Evolutionary conservation across 2,113 vertebrate species (phyloP).

Genomic region (Elephas maximus): DNA sequence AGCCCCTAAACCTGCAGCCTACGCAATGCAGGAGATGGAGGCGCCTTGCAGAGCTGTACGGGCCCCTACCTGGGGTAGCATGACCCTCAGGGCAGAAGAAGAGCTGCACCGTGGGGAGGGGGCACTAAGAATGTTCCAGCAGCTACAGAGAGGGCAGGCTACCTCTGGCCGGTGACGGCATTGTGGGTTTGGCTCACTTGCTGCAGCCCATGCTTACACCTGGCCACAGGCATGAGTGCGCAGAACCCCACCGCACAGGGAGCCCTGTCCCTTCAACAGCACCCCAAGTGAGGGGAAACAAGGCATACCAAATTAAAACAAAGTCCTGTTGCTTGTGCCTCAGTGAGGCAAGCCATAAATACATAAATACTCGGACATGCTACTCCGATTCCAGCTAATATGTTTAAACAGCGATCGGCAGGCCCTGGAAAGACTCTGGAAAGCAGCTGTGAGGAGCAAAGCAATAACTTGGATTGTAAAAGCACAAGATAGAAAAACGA

Average conservation of each 20-base stretch:
- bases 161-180: not conserved
- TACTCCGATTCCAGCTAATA: slow-evolving; percentile 1
- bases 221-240: rapidly evolving
- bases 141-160: not conserved
- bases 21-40: not conserved
- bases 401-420: not conserved
- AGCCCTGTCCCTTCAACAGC: not conserved
- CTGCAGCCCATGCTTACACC: rapidly evolving
- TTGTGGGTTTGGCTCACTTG: not conserved
- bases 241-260: not conserved
- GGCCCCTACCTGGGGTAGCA: not conserved
- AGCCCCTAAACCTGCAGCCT: too few species aligned
- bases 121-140: not conserved
- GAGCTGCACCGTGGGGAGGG: too few species aligned
- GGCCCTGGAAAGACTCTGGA: slow-evolving; percentile 5
- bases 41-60: rapidly evolving
- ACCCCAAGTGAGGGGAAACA: not conserved
- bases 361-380: slow-evolving; percentile 23
- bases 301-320: slow-evolving; percentile 52
- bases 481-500: slow-evolving; percentile 65
- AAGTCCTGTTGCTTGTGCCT: slow-evolving; percentile 25
- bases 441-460: slow-evolving; percentile 69
- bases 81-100: not conserved
- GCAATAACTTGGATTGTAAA: slow-evolving; percentile 69
- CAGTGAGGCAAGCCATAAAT: slow-evolving; percentile 9